phyloP scores from a whole-genome alignment of 2,113 vertebrate genomes.

The Tragelaphus scriptus region DNA sequence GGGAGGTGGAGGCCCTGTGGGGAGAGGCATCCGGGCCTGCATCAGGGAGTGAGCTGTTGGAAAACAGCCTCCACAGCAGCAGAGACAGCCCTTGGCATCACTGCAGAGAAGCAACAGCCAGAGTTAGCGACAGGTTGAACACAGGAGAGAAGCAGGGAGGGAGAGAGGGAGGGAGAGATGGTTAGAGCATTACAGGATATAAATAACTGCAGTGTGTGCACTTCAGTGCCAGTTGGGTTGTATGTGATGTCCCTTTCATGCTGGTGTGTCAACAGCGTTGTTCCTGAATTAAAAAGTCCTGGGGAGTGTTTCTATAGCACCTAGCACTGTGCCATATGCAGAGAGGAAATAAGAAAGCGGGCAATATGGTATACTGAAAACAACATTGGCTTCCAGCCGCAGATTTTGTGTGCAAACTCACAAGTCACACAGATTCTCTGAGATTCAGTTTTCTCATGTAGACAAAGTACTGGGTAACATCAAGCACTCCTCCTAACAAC shows the following conservation, averaged over 20 bases:
- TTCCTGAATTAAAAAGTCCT: background rate
- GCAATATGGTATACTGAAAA: background rate
- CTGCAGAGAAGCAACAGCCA: background rate
- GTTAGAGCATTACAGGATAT: background rate
- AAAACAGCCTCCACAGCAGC: slow-evolving; percentile 16
- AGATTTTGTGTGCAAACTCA: background rate
- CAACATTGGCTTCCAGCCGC: background rate
- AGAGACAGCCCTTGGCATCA: slow-evolving; percentile 27
- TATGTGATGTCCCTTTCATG: background rate
- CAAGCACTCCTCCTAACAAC: background rate
- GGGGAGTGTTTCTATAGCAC: slow-evolving; percentile 5
- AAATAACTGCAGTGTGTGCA: background rate
- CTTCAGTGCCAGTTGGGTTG: background rate
- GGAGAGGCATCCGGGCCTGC: background rate
- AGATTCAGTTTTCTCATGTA: background rate
- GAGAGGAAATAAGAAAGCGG: background rate
- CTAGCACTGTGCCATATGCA: background rate
- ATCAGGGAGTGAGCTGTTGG: background rate
- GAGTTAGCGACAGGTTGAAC: slow-evolving; percentile 6
- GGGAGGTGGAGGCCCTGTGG: slow-evolving; percentile 3
- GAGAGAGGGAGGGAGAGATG: background rate
- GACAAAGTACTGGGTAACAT: background rate
- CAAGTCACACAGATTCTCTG: background rate
- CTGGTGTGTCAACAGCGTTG: background rate
- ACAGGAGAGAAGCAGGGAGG: background rate